Evolutionary conservation across 2,113 vertebrate genomes (phyloP).

Genomic region (Meriones unguiculatus): DNA sequence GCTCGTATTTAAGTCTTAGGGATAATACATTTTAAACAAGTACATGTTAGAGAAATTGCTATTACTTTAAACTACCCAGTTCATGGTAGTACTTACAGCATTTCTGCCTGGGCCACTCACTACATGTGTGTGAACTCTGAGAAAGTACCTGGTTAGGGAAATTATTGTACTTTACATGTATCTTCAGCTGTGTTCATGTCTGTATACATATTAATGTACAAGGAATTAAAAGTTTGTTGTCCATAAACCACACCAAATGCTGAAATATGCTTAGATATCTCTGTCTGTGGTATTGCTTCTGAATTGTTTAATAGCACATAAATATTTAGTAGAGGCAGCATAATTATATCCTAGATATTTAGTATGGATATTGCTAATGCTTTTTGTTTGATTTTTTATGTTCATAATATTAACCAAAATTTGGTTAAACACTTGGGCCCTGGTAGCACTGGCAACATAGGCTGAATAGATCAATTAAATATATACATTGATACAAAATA

Average conservation of each 20-base stretch:
- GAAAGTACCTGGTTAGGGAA: not conserved
- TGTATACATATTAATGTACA: not conserved
- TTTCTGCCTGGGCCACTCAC: not conserved
- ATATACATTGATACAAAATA: not conserved
- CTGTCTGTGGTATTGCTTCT: not conserved
- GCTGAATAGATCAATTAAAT: not conserved
- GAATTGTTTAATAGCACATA: not conserved
- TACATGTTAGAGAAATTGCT: not conserved
- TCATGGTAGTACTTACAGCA: not conserved
- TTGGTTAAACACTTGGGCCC: not conserved
- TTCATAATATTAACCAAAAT: not conserved
- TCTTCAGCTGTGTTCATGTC: not conserved
- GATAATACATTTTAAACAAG: not conserved
- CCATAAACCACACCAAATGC: not conserved
- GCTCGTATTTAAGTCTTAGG: not conserved
- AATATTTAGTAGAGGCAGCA: not conserved
- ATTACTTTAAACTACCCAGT: not conserved
- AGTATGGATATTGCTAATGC: not conserved
- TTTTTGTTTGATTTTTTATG: slow-evolving; percentile 29
- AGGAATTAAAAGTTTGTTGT: not conserved
- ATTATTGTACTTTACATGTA: not conserved
- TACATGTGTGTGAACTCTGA: not conserved
- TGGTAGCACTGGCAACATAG: not conserved
- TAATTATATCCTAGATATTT: not conserved
- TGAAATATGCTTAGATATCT: not conserved